These are phyloP conservation scores for Numenius arquata DNA, from an alignment of 2,113 vertebrate species.

Conservation along the genomic window DNA sequence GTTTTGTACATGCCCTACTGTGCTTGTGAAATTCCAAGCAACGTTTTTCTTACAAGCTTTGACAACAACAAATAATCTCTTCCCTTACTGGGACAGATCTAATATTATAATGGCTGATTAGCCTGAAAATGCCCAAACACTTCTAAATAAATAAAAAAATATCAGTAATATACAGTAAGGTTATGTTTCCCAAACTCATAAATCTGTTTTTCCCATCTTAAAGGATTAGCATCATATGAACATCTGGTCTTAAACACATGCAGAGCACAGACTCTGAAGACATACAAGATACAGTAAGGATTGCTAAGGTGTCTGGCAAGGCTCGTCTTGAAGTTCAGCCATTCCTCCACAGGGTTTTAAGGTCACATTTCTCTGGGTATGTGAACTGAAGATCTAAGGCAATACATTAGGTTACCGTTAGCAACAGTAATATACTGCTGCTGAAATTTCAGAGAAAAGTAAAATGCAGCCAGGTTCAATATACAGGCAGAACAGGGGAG, in stretches of 20 bases:
- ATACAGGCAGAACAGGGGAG: not conserved
- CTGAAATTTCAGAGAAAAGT: not conserved
- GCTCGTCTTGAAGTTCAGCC: not conserved
- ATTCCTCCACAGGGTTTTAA: not conserved
- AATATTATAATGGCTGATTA: not conserved
- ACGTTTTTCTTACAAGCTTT: not conserved
- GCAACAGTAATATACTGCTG: not conserved
- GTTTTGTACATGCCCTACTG: not conserved
- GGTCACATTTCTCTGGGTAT: not conserved
- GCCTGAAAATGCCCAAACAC: not conserved
- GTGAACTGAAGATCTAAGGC: not conserved
- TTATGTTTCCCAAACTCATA: not conserved
- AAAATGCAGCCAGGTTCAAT: not conserved
- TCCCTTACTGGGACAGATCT: not conserved
- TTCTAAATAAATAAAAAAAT: not conserved
- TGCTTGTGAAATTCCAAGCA: not conserved
- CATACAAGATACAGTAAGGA: accelerated
- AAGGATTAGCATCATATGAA: not conserved
- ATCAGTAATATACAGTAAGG: not conserved
- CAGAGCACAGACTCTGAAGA: not conserved
- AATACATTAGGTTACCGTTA: not conserved
- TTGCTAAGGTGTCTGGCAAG: not conserved
- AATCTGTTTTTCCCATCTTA: not conserved
- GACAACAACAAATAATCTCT: not conserved
- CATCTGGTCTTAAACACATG: not conserved